These are phyloP conservation scores for Oxyteleia sp. DNA, from an alignment of 2,888 invertebrate genomes.

Conservation along the genomic window DNA sequence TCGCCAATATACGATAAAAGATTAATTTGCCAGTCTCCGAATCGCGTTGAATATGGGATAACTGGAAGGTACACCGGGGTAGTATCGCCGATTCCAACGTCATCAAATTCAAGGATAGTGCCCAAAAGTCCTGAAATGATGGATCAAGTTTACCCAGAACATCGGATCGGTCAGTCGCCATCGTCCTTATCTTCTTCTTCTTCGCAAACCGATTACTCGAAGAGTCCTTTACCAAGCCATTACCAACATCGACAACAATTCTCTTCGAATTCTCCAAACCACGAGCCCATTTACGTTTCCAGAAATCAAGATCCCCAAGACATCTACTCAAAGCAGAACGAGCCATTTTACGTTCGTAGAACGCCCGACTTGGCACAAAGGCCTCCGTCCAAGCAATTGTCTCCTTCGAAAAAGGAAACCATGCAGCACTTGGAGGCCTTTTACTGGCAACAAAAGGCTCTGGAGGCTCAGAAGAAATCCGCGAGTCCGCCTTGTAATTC, in stretches of 20 bases:
- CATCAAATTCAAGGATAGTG: conserved; percentile 16
- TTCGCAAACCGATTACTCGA: conserved; percentile 55
- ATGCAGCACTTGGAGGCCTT: conserved; percentile 84
- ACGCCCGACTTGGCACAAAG: conserved; percentile 74
- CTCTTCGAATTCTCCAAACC: conserved; percentile 29
- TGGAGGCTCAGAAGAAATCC: conserved; percentile 81
- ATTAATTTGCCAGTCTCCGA: conserved; percentile 25
- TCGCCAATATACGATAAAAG: conserved; percentile 29
- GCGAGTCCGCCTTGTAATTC: conserved; percentile 9
- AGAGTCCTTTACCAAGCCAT: conserved; percentile 56
- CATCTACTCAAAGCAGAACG: conserved; percentile 68
- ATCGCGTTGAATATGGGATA: conserved; percentile 42
- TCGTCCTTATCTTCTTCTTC: conserved; percentile 62
- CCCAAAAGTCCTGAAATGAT: conserved; percentile 47
- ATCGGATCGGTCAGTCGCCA: conserved; percentile 52
- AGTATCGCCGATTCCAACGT: conserved; percentile 41
- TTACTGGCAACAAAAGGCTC: conserved; percentile 85
- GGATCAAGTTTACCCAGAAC: conserved; percentile 40
- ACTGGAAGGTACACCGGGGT: conserved; percentile 40
- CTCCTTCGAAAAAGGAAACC: conserved; percentile 83
- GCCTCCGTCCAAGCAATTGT: conserved; percentile 72
- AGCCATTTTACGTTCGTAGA: conserved; percentile 75
- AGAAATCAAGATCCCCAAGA: conserved; percentile 44
- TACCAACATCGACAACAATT: conserved; percentile 42
- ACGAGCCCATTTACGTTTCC: conserved; percentile 39